phyloP scores from a whole-genome alignment of 2,797 vertebrate genomes.

The Poeciliopsis paucimaculata region DNA sequence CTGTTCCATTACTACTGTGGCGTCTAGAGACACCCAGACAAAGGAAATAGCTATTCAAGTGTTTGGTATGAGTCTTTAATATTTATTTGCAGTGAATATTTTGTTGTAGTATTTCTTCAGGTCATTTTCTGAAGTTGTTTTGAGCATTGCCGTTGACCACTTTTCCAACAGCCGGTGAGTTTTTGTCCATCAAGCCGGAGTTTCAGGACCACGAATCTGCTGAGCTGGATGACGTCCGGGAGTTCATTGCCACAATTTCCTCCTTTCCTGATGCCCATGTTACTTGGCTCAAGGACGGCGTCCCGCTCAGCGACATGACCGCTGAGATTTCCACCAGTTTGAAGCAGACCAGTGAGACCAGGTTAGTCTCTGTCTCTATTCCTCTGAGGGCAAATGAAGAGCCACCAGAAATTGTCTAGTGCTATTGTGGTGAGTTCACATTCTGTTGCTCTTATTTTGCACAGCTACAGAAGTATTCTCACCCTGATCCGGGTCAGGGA shows the following conservation, averaged over 20 bases:
- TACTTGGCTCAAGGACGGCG: slow-evolving; percentile 92
- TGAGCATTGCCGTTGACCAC: not conserved
- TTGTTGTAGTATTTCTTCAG: not conserved
- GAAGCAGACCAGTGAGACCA: slow-evolving; percentile 84
- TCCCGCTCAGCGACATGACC: slow-evolving; percentile 86
- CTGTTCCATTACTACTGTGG: slow-evolving; percentile 90
- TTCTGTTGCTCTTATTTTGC: slow-evolving; percentile 42
- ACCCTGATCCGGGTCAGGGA: slow-evolving; percentile 95
- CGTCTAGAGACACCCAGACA: slow-evolving; percentile 86
- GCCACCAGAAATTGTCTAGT: slow-evolving; percentile 14
- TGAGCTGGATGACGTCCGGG: slow-evolving; percentile 89
- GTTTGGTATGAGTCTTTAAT: slow-evolving; percentile 81
- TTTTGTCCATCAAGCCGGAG: slow-evolving; percentile 83
- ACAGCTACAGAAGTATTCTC: slow-evolving; percentile 88
- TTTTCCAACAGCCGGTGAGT: slow-evolving; percentile 84
- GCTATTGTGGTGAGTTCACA: not conserved
- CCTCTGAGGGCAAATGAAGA: not conserved
- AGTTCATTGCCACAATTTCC: slow-evolving; percentile 86
- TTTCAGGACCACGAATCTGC: slow-evolving; percentile 85
- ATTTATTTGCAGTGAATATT: not conserved
- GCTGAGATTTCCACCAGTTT: slow-evolving; percentile 90
- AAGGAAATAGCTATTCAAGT: slow-evolving; percentile 88
- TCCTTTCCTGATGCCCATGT: slow-evolving; percentile 88
- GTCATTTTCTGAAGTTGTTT: not conserved
- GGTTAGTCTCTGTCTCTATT: slow-evolving; percentile 76